Evolutionary conservation across 1,140 invertebrate genomes (phyloP).

Genomic region (Temnothorax curvispinosus): DNA sequence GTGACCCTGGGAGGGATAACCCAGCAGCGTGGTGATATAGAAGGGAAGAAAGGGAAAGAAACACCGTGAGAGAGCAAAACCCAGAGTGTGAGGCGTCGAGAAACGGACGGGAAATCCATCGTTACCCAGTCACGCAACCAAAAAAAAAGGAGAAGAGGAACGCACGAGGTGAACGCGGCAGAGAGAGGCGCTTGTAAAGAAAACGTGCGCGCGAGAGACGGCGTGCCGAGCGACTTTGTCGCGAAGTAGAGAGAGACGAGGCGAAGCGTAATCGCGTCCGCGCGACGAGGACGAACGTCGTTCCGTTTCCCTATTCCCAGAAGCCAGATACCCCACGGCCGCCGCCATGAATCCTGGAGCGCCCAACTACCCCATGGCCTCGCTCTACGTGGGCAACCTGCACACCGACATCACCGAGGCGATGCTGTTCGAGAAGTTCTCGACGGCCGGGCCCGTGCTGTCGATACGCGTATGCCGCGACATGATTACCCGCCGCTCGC

Average conservation of each 20-base stretch:
- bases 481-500: slow-evolving; percentile 97
- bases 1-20: background rate
- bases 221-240: too few species aligned
- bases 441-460: slow-evolving; percentile 98
- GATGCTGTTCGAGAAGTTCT: slow-evolving; percentile 99
- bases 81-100: too few species aligned
- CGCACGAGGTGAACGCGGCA: too few species aligned
- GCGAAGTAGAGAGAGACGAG: background rate
- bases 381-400: slow-evolving; percentile 99
- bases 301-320: background rate
- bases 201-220: too few species aligned
- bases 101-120: too few species aligned
- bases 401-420: slow-evolving; percentile 99
- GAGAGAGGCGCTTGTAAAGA: too few species aligned
- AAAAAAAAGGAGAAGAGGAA: too few species aligned
- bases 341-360: slow-evolving; percentile 90
- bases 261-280: background rate
- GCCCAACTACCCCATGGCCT: slow-evolving; percentile 97
- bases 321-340: background rate
- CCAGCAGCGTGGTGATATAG: background rate
- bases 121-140: too few species aligned
- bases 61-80: too few species aligned
- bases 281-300: background rate
- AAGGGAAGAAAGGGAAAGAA: background rate
- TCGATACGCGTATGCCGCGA: slow-evolving; percentile 99